Evolutionary conservation across 2,113 vertebrate species (phyloP).

Genomic region (Lipotes vexillifer): DNA sequence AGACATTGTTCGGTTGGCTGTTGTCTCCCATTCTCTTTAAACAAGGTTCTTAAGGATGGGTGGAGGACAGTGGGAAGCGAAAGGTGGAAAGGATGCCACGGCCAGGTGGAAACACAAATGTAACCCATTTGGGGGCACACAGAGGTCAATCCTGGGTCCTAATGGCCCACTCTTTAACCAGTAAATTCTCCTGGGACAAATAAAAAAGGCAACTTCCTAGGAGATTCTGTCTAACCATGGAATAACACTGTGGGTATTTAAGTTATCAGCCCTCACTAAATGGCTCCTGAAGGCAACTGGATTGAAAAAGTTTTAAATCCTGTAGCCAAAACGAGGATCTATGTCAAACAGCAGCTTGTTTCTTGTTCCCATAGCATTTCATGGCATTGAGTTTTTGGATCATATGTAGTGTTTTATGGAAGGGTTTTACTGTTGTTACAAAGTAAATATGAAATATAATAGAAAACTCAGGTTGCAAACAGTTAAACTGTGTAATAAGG

Average conservation of each 20-base stretch:
- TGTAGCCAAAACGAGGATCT: not conserved
- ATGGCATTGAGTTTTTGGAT: not conserved
- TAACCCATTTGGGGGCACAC: rapidly evolving
- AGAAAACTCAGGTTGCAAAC: not conserved
- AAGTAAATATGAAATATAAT: not conserved
- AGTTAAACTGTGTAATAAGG: not conserved
- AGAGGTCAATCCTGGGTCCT: not conserved
- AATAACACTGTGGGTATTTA: not conserved
- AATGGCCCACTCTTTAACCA: not conserved
- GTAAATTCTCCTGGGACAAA: not conserved
- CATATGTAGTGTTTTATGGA: not conserved
- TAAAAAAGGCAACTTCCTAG: not conserved
- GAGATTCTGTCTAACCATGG: not conserved
- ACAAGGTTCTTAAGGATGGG: not conserved
- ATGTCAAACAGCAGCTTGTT: not conserved
- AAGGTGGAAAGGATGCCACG: too few relatives aligned
- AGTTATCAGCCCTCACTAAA: not conserved
- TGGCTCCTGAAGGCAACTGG: not conserved
- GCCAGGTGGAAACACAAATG: not conserved
- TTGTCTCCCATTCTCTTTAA: not conserved
- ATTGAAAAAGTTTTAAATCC: not conserved
- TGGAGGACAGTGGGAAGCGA: not conserved
- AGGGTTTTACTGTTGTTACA: not conserved
- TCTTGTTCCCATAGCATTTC: not conserved
- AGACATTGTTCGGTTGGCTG: not conserved